A percentile compares a stretch with the other conserved stretches of the same genome.
Evolutionary conservation across 2,797 vertebrate species (phyloP).

Genomic region (Gila robusta): DNA sequence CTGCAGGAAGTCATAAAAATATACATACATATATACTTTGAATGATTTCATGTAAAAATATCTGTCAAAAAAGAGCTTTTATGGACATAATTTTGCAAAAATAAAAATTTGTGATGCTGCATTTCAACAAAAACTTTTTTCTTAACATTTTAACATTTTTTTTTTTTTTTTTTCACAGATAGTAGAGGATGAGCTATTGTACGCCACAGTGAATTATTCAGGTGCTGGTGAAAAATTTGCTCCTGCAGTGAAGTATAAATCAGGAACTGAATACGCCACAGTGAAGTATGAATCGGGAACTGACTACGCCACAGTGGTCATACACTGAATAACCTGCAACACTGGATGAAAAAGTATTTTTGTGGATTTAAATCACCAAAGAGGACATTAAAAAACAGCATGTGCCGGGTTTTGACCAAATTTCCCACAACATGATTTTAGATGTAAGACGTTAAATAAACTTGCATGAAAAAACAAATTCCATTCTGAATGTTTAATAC

Average conservation of each 20-base stretch:
- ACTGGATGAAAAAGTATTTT: background rate
- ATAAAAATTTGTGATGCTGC: background rate
- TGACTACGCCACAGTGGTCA: conserved; percentile 58
- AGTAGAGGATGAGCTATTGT: conserved; percentile 52
- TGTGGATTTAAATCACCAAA: background rate
- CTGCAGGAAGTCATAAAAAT: background rate
- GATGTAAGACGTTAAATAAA: background rate
- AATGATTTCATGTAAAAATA: background rate
- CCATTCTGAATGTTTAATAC: background rate
- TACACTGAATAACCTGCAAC: background rate
- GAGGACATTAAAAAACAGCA: background rate
- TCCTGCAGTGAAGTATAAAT: conserved; percentile 22
- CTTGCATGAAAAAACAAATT: background rate
- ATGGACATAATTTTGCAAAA: background rate
- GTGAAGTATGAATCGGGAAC: conserved; percentile 28
- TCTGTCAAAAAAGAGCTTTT: background rate
- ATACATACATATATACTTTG: background rate
- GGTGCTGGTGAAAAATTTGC: background rate
- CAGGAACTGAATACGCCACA: conserved; percentile 51
- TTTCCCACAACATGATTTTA: background rate
- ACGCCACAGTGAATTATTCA: conserved; percentile 49
- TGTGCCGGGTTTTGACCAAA: background rate
- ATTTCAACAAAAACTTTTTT: background rate
- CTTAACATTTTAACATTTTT: no score
- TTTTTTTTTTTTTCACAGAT: conserved; percentile 32